Evolutionary conservation across 2,888 invertebrate genomes (phyloP), one percentile per base, ranked within the genome.

Genomic region (Clusia tigrina): DNA sequence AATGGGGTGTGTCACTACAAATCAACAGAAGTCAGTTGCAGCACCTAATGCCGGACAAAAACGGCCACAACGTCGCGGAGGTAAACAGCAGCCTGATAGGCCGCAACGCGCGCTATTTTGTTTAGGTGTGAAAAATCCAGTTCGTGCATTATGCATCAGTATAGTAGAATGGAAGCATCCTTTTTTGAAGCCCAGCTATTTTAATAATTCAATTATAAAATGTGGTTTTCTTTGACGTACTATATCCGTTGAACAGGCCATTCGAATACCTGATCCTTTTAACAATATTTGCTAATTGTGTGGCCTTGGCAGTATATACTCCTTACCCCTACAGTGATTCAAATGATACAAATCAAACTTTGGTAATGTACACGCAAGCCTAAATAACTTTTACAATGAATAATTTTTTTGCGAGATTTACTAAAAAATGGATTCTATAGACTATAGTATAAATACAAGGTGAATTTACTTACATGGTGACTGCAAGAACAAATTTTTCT

Each of bases 111-210:
- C 97, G 6, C 89, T 99, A 71, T 96, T 96, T 85, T 98, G 97
- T 84, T 88, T 99, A 73, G 89, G 91, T 65, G 89, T 98, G 72
- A 95, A 95, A 85, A 99, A 99, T 86, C 98, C 98, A 38, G 81
- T 99, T 68, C 88, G 98, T 74, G 96, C 96, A 83, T 85, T 96
- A 77, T 98, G 98, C 87, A 98, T 99, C 81, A 92, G 92, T 81
- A 92, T 98, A 78, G 96, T 97, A 71, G 98, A 99, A 86, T 98
- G 98, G 98, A 98, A 97, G 96, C 96, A 96, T 96, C 96, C 95
- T 95, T 95, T 93, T 85, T 64, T 67, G 76, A 5, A 32, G 12
- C 32, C 5, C 5, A 32, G 5, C n/a, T n/a, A n/a, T n/a, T n/a
- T n/a, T n/a, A n/a, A n/a, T n/a, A n/a, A n/a, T n/a, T n/a, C n/a